Percentiles rank a stretch among this genome's conserved stretches.
Evolutionary conservation across 2,797 vertebrate genomes (phyloP).

Genomic region (Hapalemur alaotrensis): DNA sequence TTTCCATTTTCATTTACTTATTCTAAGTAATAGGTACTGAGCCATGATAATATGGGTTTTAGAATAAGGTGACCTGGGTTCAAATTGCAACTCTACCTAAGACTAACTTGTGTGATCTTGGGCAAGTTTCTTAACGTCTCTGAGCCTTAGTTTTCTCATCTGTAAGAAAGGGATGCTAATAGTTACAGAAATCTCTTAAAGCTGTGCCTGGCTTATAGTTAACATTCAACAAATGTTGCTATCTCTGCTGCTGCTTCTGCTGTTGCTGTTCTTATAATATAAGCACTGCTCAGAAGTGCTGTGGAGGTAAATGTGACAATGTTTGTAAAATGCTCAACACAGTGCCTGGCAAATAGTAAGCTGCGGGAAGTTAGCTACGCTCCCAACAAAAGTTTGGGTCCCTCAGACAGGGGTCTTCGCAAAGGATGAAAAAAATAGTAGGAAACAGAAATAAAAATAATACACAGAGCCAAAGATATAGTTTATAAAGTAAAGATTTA

Average conservation of each 20-base stretch:
- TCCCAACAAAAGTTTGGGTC: too few species aligned
- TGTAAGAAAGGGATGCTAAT: neutral
- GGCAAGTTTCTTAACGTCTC: neutral
- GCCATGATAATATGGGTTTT: neutral
- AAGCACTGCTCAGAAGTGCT: neutral
- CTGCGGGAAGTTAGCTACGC: too few species aligned
- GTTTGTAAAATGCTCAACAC: neutral
- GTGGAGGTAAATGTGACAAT: neutral
- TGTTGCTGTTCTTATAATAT: neutral
- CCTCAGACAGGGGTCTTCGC: too few species aligned
- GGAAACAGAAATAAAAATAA: too few species aligned
- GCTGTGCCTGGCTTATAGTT: neutral
- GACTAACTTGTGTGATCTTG: neutral
- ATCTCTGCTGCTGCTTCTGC: neutral
- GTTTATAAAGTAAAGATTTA: too few species aligned
- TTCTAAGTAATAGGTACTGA: neutral
- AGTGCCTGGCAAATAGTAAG: neutral
- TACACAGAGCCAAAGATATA: too few species aligned
- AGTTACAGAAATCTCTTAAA: neutral
- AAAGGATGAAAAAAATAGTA: too few species aligned
- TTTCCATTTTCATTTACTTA: conserved; percentile 12
- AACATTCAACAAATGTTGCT: neutral
- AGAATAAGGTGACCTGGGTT: neutral
- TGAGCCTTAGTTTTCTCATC: neutral
- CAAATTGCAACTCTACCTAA: neutral